Evolutionary conservation across 2,113 vertebrate genomes (phyloP).

Genomic region (Tetrao urogallus): DNA sequence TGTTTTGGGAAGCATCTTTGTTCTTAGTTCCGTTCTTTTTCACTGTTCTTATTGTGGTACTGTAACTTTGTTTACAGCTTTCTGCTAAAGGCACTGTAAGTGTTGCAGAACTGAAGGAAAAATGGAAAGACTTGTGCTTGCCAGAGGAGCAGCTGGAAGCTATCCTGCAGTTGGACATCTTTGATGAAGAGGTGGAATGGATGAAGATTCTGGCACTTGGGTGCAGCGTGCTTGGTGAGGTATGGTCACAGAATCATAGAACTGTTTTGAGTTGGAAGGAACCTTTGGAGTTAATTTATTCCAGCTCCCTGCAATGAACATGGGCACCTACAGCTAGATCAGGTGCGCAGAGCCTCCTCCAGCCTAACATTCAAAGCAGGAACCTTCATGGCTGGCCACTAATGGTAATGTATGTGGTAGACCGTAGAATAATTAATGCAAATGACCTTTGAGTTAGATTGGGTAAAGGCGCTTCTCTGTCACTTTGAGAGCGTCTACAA

Average conservation of each 20-base stretch:
- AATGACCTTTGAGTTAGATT: not conserved
- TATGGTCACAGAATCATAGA: conserved; percentile 62
- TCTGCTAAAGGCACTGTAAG: conserved; percentile 58
- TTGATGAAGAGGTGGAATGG: conserved; percentile 79
- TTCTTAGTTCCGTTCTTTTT: not conserved
- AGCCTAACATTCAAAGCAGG: not conserved
- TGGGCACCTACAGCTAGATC: too few species aligned
- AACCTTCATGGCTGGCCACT: not conserved
- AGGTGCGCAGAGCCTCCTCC: too few species aligned
- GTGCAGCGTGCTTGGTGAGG: conserved; percentile 86
- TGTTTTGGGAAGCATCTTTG: not conserved
- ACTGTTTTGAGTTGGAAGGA: too few species aligned
- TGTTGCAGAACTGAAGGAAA: conserved; percentile 75
- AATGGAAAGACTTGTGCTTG: conserved; percentile 86
- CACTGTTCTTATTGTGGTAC: not conserved
- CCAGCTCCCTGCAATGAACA: too few species aligned
- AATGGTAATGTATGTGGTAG: not conserved
- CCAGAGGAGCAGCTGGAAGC: conserved; percentile 79
- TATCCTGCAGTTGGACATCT: conserved; percentile 80
- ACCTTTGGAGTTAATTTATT: too few species aligned
- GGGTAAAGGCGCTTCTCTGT: not conserved
- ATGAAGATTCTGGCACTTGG: conserved; percentile 88
- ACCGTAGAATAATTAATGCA: not conserved
- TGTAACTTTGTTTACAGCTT: conserved; percentile 62
- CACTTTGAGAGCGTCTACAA: not conserved